Conservation (phyloP, 2,113 vertebrate species). For the Lagopus muta region DNA sequence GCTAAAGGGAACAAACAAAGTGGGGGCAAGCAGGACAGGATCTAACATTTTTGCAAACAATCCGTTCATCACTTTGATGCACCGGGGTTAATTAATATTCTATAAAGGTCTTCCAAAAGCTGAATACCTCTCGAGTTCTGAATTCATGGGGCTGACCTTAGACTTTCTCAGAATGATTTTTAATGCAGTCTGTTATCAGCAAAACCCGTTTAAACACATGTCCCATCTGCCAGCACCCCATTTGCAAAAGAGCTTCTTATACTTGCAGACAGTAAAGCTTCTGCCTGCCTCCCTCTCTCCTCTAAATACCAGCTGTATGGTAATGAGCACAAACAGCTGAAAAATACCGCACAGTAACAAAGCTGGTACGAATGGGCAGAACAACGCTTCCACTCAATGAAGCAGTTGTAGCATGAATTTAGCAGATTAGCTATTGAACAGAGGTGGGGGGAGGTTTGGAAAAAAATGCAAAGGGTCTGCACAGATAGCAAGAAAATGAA, state of each 20-base stretch:
- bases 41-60: conserved; percentile 53
- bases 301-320: conserved; percentile 98
- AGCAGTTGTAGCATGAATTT: conserved; percentile 87
- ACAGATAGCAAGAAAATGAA: conserved; percentile 61
- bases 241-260: conserved; percentile 84
- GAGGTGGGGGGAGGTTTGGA: conserved; percentile 47
- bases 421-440: conserved; percentile 91
- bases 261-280: conserved; percentile 83
- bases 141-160: conserved; percentile 85
- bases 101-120: conserved; percentile 78
- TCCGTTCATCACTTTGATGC: conserved; percentile 63
- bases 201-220: conserved; percentile 88
- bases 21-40: conserved; percentile 1
- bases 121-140: conserved; percentile 81
- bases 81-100: conserved; percentile 78
- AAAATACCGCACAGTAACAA: conserved; percentile 88
- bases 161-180: conserved; percentile 85
- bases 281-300: conserved; percentile 85
- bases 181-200: conserved; percentile 86
- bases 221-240: conserved; percentile 91
- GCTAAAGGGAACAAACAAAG: conserved; percentile 27
- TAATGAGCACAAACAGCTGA: conserved; percentile 92
- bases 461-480: conserved; percentile 56
- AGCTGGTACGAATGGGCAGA: conserved; percentile 84
- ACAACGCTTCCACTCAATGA: conserved; percentile 88